Base-by-base conservation (phyloP, 1,140 invertebrate genomes). In the Eufriesea mexicana region DNA sequence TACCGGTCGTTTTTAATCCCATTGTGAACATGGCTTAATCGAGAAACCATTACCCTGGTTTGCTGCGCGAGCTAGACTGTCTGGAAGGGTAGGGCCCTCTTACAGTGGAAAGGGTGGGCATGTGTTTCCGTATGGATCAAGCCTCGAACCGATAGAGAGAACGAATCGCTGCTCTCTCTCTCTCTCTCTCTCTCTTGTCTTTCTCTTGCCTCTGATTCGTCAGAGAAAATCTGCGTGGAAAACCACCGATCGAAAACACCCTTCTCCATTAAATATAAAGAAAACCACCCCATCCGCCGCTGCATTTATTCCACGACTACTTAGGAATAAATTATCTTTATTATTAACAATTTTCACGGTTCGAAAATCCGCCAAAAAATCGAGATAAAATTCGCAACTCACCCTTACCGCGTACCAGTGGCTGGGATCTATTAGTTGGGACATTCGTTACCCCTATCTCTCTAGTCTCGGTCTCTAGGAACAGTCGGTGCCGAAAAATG, bases 1-100 rank as follows among this genome's bases (percentile, higher is more conserved):
- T 91, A 92, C 92, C 92, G 91, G 89, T 92, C 91, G 91, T 93
- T 93, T 93, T 93, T 93, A 93, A 93, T 93, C 91, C 92, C 91
- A 93, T 93, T 93, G 92, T 93, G 92, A 93, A 90, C 91, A 91
- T 89, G 91, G 89, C 91, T 93, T 93, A 93, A 93, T 93, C 91
- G 92, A 89, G 90, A 90, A 91, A 84, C 90, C 88, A 91, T 91
- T 91, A 91, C 85, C 91, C 89, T 86, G 91, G 90, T 93, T 92
- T 91, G 91, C 91, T 92, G 91, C 89, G 86, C 89, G 91, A 91
- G 89, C 90, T 89, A 88, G 86, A 87, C 88, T 85, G 89, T 86
- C 86, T 90, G 81, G 75, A 86, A 87, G 89, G 77, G 89, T 86
- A 80, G 74, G 67, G 71, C 76, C 73, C 87, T 89, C 87, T 88